Conservation (phyloP, 2,888 invertebrate species). For the Eupithecia vulgata region DNA sequence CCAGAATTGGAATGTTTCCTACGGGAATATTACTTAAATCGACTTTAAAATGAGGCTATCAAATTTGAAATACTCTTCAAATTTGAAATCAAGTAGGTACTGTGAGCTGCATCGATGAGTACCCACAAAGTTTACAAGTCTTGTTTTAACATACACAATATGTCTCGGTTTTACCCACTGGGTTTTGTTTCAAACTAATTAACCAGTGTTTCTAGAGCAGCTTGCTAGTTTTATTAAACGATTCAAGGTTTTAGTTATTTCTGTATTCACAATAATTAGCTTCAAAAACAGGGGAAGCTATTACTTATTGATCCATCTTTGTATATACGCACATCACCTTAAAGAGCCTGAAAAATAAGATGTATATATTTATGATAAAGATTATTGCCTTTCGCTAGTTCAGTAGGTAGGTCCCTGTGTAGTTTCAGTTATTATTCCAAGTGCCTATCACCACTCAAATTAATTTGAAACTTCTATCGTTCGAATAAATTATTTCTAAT, state of each 20-base stretch:
- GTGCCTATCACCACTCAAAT: background rate
- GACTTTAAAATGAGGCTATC: background rate
- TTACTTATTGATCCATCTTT: background rate
- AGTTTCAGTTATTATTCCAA: background rate
- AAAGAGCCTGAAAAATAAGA: background rate
- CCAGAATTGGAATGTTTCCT: background rate
- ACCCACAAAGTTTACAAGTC: too few relatives aligned
- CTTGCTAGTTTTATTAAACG: too few relatives aligned
- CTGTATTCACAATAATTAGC: background rate
- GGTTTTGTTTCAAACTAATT: too few relatives aligned
- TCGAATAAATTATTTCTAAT: background rate
- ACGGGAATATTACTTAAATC: background rate
- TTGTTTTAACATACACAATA: too few relatives aligned
- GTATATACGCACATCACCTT: background rate
- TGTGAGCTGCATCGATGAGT: too few relatives aligned
- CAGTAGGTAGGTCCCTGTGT: background rate
- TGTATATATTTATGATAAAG: background rate
- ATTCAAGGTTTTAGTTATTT: too few relatives aligned
- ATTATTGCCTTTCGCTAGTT: background rate
- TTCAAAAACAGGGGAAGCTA: background rate
- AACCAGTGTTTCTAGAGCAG: too few relatives aligned
- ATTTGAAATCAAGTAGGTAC: too few relatives aligned
- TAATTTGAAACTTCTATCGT: background rate
- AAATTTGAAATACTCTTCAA: too few relatives aligned
- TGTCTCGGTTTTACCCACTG: too few relatives aligned